Evolutionary conservation across 2,888 invertebrate genomes (phyloP).

Genomic region (Drosophila niveifrons): DNA sequence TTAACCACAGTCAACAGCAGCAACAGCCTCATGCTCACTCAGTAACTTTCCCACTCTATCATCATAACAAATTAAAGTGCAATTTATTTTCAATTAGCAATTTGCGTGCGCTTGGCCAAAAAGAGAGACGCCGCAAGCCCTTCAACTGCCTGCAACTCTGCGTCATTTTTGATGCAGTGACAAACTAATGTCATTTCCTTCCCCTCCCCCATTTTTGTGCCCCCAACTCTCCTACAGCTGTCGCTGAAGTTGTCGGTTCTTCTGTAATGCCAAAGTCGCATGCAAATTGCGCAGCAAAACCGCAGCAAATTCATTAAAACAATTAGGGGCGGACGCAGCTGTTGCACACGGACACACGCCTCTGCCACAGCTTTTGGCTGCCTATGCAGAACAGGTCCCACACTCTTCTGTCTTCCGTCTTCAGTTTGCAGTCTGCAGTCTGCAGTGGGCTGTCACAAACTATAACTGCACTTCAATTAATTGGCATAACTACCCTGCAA

Average conservation of each 20-base stretch:
- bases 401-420: neutral
- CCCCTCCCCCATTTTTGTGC: neutral
- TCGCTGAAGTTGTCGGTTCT: constrained; percentile 32
- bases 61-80: constrained; percentile 78
- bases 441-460: constrained; percentile 22
- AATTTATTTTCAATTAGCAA: constrained; percentile 82
- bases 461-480: constrained; percentile 61
- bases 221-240: neutral
- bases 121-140: constrained; percentile 35
- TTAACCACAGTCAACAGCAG: constrained; percentile 6
- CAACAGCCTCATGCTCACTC: too few species aligned
- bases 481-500: constrained; percentile 49
- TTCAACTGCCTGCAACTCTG: constrained; percentile 28
- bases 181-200: constrained; percentile 71
- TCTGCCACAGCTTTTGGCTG: constrained; percentile 7
- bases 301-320: constrained; percentile 82
- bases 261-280: constrained; percentile 72
- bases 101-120: constrained; percentile 69
- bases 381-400: constrained; percentile 37
- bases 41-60: constrained; percentile 8
- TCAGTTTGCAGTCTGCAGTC: too few species aligned
- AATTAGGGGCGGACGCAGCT: constrained; percentile 73
- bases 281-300: constrained; percentile 79
- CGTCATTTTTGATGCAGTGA: constrained; percentile 67
- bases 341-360: constrained; percentile 57